phyloP scores from a whole-genome alignment of 1,140 invertebrate genomes.

The Micrasema longulum region DNA sequence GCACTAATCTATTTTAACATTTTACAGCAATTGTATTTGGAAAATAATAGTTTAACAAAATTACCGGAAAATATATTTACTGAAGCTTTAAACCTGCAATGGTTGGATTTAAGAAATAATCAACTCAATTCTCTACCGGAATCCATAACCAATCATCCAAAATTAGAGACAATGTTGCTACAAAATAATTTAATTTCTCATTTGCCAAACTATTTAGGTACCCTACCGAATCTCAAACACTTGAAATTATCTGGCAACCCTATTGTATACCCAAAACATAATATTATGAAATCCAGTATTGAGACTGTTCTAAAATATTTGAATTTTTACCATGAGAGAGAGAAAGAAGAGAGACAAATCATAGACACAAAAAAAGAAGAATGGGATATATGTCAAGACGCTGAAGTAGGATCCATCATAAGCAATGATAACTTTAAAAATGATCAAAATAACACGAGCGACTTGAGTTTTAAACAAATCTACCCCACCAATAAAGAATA shows the following conservation, averaged over 20 bases:
- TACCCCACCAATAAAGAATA: slow-evolving; percentile 18
- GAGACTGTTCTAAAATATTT: slow-evolving; percentile 64
- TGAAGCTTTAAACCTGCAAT: slow-evolving; percentile 65
- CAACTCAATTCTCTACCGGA: slow-evolving; percentile 65
- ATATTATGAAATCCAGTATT: slow-evolving; percentile 65
- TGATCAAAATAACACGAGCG: not conserved
- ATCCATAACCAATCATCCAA: slow-evolving; percentile 66
- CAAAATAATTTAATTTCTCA: slow-evolving; percentile 69
- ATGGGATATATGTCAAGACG: not conserved
- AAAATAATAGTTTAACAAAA: slow-evolving; percentile 65
- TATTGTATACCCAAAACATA: slow-evolving; percentile 64
- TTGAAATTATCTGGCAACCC: slow-evolving; percentile 69
- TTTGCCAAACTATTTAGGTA: slow-evolving; percentile 70
- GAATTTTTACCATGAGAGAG: slow-evolving; percentile 60
- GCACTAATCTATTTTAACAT: too few relatives aligned
- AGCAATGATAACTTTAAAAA: slow-evolving; percentile 3
- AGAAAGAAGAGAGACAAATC: slow-evolving; percentile 6
- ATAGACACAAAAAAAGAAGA: slow-evolving; percentile 13
- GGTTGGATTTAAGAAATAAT: slow-evolving; percentile 72
- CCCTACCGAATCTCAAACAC: slow-evolving; percentile 64
- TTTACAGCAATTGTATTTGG: slow-evolving; percentile 69
- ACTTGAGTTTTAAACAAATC: slow-evolving; percentile 7
- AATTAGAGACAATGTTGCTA: slow-evolving; percentile 69
- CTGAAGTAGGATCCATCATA: not conserved
- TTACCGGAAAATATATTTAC: slow-evolving; percentile 69